Conservation (phyloP, 2,113 vertebrate genomes). For the Scartelaos histophorus region DNA sequence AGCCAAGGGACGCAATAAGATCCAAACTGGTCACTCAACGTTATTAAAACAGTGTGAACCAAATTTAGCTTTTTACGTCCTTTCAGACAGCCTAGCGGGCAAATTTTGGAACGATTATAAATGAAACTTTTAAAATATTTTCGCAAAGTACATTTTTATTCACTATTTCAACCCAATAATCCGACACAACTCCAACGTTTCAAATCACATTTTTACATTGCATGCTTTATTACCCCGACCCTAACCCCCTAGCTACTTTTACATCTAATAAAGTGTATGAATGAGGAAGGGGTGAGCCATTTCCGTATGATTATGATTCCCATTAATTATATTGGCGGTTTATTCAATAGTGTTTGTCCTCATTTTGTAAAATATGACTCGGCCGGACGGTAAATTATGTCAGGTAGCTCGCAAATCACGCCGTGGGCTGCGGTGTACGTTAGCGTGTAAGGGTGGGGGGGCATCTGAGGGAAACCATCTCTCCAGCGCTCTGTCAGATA, state of each 20-base stretch:
- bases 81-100: not conserved
- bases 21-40: not conserved
- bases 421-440: constrained; percentile 43
- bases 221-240: constrained; percentile 9
- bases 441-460: constrained; percentile 49
- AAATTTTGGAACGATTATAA: too few relatives aligned
- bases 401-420: constrained; percentile 68
- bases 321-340: constrained; percentile 66
- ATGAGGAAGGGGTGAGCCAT: constrained; percentile 40
- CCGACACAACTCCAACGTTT: not conserved
- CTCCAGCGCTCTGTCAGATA: constrained; percentile 63
- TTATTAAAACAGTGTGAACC: not conserved
- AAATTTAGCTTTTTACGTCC: not conserved
- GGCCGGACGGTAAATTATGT: constrained; percentile 59
- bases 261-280: constrained; percentile 39
- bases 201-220: not conserved
- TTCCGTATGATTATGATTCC: constrained; percentile 50
- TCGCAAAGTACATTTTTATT: not conserved
- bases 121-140: too few relatives aligned
- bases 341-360: constrained; percentile 65
- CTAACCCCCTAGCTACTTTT: constrained; percentile 20
- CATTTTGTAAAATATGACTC: constrained; percentile 65
- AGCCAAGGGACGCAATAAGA: too few relatives aligned
- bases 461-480: constrained; percentile 65
- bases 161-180: not conserved